Percentiles rank a stretch among this genome's conserved stretches.
Conservation (phyloP, 2,113 vertebrate genomes). For the Scophthalmus maximus region DNA sequence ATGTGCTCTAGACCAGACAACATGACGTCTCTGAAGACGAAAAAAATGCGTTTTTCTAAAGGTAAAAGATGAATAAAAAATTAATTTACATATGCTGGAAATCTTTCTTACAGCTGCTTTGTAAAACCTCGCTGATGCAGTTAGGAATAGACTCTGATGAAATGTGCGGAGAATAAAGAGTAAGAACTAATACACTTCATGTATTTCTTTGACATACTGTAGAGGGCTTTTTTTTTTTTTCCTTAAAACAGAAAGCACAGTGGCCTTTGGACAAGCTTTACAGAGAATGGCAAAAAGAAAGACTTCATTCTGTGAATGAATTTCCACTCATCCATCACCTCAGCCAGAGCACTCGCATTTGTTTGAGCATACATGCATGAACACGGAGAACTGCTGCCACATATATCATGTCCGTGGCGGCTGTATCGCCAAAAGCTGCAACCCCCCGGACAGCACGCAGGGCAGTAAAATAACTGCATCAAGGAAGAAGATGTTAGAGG, state of each 20-base stretch:
- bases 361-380: conserved; percentile 62
- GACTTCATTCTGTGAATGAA: conserved; percentile 57
- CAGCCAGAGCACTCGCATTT: conserved; percentile 35
- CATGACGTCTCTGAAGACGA: too few species aligned
- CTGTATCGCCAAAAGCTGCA: conserved; percentile 23
- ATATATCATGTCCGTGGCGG: conserved; percentile 64
- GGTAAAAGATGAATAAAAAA: neutral
- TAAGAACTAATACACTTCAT: neutral
- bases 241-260: conserved; percentile 14
- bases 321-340: conserved; percentile 74
- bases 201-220: neutral
- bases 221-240: neutral
- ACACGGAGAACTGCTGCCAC: conserved; percentile 36
- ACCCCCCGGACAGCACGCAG: conserved; percentile 4
- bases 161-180: neutral
- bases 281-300: conserved; percentile 56
- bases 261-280: conserved; percentile 14
- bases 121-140: neutral
- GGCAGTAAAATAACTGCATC: conserved; percentile 45
- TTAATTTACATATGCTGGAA: neutral
- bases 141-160: neutral
- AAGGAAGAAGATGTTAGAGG: conserved; percentile 25
- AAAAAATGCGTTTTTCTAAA: neutral
- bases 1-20: too few species aligned
- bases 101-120: neutral